phyloP scores from a whole-genome alignment of 2,113 vertebrate species.

The Ciconia boyciana region DNA sequence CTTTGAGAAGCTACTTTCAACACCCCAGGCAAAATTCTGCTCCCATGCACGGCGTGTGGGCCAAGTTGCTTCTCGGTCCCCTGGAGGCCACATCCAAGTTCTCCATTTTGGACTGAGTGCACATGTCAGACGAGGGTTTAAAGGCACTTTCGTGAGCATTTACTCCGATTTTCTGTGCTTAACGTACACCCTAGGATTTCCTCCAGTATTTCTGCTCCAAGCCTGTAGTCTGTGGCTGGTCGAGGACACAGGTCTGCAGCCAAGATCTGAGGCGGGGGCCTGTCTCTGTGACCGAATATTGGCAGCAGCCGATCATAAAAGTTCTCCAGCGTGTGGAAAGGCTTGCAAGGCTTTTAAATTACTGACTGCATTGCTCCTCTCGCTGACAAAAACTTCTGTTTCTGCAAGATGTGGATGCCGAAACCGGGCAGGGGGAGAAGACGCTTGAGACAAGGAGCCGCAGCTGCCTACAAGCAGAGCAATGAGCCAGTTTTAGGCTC shows the following conservation, averaged over 20 bases:
- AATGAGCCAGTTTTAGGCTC: not conserved
- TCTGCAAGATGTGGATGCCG: not conserved
- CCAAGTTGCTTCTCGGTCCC: not conserved
- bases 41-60: accelerated
- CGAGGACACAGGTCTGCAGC: accelerated
- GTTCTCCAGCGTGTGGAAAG: not conserved
- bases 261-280: not conserved
- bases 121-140: accelerated
- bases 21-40: not conserved
- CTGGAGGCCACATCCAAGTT: not conserved
- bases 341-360: not conserved
- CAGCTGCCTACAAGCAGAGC: not conserved
- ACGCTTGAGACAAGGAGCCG: not conserved
- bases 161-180: not conserved
- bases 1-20: not conserved
- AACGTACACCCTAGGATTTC: not conserved
- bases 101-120: not conserved
- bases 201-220: not conserved
- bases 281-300: not conserved
- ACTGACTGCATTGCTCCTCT: not conserved
- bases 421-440: not conserved
- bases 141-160: not conserved
- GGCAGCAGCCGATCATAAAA: not conserved
- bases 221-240: not conserved
- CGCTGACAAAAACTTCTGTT: not conserved